Conservation (phyloP, 1,140 invertebrate genomes). For the Hyphantria cunea region DNA sequence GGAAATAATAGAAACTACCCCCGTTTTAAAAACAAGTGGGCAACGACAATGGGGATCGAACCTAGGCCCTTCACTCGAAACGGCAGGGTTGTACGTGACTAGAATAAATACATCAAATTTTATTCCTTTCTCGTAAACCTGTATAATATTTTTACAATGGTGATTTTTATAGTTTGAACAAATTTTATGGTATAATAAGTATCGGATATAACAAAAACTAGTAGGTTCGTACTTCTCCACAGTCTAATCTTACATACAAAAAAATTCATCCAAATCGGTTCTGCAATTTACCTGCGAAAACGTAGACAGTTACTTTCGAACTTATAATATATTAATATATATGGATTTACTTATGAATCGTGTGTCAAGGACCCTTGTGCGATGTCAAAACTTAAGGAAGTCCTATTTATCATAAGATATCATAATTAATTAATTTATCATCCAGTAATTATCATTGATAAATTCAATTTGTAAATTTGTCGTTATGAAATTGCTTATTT, state of each 20-base stretch:
- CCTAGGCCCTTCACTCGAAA: constrained; percentile 61
- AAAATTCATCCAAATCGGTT: too few species aligned
- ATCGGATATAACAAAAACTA: too few species aligned
- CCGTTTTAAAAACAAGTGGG: constrained; percentile 77
- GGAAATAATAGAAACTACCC: constrained; percentile 76
- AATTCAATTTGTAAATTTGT: background rate
- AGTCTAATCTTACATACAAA: too few species aligned
- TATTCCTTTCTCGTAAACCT: constrained; percentile 10
- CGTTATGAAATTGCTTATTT: background rate
- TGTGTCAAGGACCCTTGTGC: too few species aligned
- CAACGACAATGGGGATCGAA: constrained; percentile 71
- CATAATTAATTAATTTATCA: constrained; percentile 2
- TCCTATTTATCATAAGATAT: background rate
- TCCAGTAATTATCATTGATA: background rate
- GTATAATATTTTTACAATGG: constrained; percentile 12
- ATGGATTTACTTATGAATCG: too few species aligned
- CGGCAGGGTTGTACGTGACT: constrained; percentile 65
- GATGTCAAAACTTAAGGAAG: background rate
- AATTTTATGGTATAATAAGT: background rate
- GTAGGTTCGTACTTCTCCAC: too few species aligned
- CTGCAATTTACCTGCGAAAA: too few species aligned
- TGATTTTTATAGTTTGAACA: constrained; percentile 1
- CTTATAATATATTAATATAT: too few species aligned
- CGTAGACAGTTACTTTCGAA: too few species aligned
- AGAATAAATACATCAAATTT: constrained; percentile 46